A percentile compares a stretch with the other conserved stretches of the same genome.
Evolutionary conservation across 2,888 invertebrate genomes (phyloP).

Genomic region (Eumerus sabulonum): DNA sequence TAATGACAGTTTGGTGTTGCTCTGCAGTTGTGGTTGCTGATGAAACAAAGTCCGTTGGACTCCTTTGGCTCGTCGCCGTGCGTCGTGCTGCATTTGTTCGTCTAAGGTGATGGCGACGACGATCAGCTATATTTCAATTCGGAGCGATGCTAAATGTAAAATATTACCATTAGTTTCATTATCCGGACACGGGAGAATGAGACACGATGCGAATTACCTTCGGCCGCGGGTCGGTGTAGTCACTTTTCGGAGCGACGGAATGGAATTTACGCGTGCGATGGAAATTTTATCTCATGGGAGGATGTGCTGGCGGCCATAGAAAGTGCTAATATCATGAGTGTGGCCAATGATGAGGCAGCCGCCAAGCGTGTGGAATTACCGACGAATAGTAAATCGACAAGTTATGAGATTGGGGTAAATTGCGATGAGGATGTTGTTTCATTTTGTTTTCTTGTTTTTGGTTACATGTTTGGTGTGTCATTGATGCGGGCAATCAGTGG

Average conservation of each 20-base stretch:
- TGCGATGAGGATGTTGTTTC: constrained; percentile 15
- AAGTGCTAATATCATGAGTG: constrained; percentile 60
- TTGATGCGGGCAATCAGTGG: constrained; percentile 1
- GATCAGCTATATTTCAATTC: constrained; percentile 67
- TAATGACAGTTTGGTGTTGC: constrained; percentile 58
- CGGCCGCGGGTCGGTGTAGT: background rate
- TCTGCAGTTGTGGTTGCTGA: background rate
- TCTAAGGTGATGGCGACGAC: constrained; percentile 53
- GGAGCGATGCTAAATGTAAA: constrained; percentile 67
- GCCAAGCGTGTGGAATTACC: constrained; percentile 20
- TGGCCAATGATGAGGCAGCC: constrained; percentile 46
- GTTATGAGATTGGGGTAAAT: constrained; percentile 44
- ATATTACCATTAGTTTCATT: constrained; percentile 68
- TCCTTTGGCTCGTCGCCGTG: background rate
- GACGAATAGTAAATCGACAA: constrained; percentile 41
- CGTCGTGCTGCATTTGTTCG: no score
- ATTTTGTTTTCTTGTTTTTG: background rate
- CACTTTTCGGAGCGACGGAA: constrained; percentile 12
- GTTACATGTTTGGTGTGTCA: constrained; percentile 3
- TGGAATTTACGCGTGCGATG: constrained; percentile 48
- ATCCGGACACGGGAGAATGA: constrained; percentile 36
- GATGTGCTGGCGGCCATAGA: constrained; percentile 43
- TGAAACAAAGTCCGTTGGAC: constrained; percentile 5
- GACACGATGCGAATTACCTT: constrained; percentile 23
- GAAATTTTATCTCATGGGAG: constrained; percentile 39